phyloP scores from a whole-genome alignment of 2,113 vertebrate species.

The Charadrius vociferus region DNA sequence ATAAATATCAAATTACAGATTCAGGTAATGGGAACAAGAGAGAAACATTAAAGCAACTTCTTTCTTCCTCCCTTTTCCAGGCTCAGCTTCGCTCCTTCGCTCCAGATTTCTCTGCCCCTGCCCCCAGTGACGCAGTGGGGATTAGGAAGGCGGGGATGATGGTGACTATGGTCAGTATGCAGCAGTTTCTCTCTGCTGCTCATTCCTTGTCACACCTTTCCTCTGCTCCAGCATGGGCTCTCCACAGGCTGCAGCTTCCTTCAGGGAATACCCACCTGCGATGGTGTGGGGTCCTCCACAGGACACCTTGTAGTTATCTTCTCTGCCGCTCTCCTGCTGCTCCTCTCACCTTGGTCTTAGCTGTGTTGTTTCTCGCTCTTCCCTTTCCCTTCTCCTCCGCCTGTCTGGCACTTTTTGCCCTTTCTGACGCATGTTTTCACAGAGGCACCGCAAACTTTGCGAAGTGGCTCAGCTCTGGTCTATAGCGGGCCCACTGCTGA shows the following conservation, averaged over 20 bases:
- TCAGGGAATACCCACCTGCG: not conserved
- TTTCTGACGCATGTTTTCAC: not conserved
- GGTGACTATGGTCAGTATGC: not conserved
- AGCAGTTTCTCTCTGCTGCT: not conserved
- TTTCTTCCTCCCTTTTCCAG: not conserved
- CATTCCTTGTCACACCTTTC: not conserved
- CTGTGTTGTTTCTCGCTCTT: not conserved
- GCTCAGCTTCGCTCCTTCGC: not conserved
- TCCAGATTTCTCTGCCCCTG: not conserved
- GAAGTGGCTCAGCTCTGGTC: not conserved
- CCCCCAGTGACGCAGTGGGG: not conserved
- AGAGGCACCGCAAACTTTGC: not conserved
- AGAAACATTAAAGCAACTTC: not conserved
- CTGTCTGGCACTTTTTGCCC: not conserved
- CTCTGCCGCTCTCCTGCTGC: not conserved
- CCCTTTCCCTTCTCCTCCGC: not conserved
- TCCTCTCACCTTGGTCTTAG: not conserved
- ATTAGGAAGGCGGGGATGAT: not conserved
- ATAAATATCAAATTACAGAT: not conserved
- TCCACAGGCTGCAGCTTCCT: not conserved
- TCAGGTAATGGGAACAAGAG: not conserved
- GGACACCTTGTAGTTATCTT: not conserved
- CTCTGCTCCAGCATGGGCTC: not conserved
- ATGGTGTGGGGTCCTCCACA: not conserved
- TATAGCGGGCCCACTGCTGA: accelerated